A percentile compares a stretch with the other conserved stretches of the same genome.
phyloP scores from a whole-genome alignment of 1,140 invertebrate species.

The Glomeris maerens region DNA sequence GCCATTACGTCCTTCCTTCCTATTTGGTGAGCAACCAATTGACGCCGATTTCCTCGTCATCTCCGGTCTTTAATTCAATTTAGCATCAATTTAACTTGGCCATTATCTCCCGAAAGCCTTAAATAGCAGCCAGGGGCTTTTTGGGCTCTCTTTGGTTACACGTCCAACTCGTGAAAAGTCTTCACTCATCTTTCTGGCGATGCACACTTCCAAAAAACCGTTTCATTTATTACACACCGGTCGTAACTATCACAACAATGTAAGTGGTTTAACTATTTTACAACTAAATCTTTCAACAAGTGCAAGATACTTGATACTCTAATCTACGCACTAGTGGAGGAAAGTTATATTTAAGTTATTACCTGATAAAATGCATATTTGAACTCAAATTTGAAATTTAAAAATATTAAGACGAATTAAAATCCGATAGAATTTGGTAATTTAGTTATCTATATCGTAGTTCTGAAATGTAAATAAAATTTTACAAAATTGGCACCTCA shows the following conservation, averaged over 20 bases:
- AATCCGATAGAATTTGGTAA: too few relatives aligned
- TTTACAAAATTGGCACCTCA: too few relatives aligned
- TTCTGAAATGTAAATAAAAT: too few relatives aligned
- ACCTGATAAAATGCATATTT: neutral
- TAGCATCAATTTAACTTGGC: neutral
- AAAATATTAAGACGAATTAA: too few relatives aligned
- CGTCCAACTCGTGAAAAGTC: neutral
- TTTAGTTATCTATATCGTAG: too few relatives aligned
- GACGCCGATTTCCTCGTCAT: neutral
- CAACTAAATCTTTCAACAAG: neutral
- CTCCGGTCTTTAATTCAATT: neutral
- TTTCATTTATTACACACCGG: neutral
- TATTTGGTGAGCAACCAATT: neutral
- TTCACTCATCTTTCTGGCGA: constrained; percentile 1
- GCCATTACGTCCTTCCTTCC: neutral
- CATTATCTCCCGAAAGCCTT: neutral
- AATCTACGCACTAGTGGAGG: neutral
- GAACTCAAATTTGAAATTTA: too few relatives aligned
- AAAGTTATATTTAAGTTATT: neutral
- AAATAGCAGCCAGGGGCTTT: neutral
- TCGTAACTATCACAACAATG: neutral
- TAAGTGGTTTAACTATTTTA: neutral
- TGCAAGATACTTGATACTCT: neutral
- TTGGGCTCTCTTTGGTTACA: neutral
- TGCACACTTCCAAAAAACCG: too few relatives aligned